Conservation (phyloP, 1,140 invertebrate genomes). For the Lethrus apterus region DNA sequence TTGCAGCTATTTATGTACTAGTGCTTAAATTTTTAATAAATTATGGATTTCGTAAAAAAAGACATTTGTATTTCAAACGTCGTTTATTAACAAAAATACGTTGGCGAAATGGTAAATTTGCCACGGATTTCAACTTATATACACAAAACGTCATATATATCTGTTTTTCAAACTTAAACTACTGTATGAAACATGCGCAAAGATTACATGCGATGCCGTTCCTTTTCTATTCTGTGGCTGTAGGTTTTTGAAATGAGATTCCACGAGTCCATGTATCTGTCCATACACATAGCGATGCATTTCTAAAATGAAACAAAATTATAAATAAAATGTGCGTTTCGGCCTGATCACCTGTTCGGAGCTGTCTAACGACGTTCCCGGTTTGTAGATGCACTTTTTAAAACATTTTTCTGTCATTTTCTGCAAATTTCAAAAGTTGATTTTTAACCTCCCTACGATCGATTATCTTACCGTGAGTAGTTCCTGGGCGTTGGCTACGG, state of each 20-base stretch:
- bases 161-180: neutral
- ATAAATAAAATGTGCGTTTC: constrained; percentile 9
- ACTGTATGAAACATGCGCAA: neutral
- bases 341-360: constrained; percentile 73
- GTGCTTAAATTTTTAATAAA: too few relatives aligned
- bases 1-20: too few relatives aligned
- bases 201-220: constrained; percentile 46
- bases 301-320: constrained; percentile 58
- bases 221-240: constrained; percentile 69
- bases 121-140: too few relatives aligned
- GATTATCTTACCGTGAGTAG: constrained; percentile 60
- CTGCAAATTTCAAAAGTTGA: constrained; percentile 44
- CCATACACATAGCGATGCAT: constrained; percentile 97
- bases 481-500: constrained; percentile 90
- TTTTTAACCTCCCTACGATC: neutral
- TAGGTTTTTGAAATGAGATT: constrained; percentile 84
- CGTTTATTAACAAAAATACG: too few relatives aligned
- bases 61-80: too few relatives aligned
- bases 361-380: constrained; percentile 81
- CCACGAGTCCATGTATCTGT: constrained; percentile 94
- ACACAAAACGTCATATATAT: too few relatives aligned
- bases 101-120: too few relatives aligned
- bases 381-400: constrained; percentile 87
- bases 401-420: constrained; percentile 98
- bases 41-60: too few relatives aligned